Conservation (phyloP, 1,140 invertebrate genomes). For the Drosophila quadrilineata region DNA sequence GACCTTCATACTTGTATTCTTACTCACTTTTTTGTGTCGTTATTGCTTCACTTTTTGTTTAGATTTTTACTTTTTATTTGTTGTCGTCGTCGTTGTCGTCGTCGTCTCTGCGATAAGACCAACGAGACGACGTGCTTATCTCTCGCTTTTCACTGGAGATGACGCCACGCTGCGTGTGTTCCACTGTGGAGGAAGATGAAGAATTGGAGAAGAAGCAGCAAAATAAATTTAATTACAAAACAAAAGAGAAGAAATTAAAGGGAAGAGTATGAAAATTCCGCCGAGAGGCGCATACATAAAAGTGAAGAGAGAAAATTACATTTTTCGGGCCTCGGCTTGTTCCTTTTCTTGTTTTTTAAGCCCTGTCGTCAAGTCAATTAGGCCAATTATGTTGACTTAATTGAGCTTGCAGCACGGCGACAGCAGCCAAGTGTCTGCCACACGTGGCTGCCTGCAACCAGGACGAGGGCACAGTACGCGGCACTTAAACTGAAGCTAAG, state of each 20-base stretch:
- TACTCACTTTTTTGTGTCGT: conserved; percentile 22
- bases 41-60: conserved; percentile 60
- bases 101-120: conserved; percentile 59
- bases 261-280: neutral
- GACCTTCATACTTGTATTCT: conserved; percentile 62
- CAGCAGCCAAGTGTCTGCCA: conserved; percentile 46
- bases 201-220: too few relatives aligned
- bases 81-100: conserved; percentile 23
- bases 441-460: too few relatives aligned
- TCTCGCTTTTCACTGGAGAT: conserved; percentile 51
- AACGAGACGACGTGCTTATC: conserved; percentile 56
- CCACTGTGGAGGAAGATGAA: too few relatives aligned
- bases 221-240: too few relatives aligned
- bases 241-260: neutral
- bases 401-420: conserved; percentile 60
- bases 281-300: neutral
- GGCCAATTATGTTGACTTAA: conserved; percentile 73
- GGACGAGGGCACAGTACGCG: conserved; percentile 24
- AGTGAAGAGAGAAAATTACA: neutral
- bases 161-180: conserved; percentile 47
- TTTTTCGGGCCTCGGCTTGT: conserved; percentile 30
- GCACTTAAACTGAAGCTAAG: conserved; percentile 61
- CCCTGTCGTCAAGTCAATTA: conserved; percentile 70
- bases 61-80: conserved; percentile 36
- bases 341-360: too few relatives aligned